Base-by-base conservation (phyloP, 2,113 vertebrate species). In the Gavia stellata region DNA sequence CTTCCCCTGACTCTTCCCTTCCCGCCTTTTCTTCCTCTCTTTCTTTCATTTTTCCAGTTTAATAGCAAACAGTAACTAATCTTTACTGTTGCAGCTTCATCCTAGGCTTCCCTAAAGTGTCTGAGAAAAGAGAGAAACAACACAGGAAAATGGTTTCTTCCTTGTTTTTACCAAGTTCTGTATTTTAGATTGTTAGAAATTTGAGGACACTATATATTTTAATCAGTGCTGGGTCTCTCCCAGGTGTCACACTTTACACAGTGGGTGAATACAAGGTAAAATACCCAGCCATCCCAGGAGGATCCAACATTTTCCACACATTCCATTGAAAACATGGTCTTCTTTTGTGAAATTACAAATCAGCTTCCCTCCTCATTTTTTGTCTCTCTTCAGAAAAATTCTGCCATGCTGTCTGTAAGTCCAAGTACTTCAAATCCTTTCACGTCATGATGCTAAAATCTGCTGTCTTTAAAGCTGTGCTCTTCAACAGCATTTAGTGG, bases 1-100 rank as follows among this genome's bases (percentile, higher is more conserved):
- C 6, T 58, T 50, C 3, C 6, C 1, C 21, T 2, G 1, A 5
- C 15, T 34, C 12, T 38, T 29, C 8, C 8, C 10, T 12, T 3
- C 3, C 4, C 7, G 18, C 34, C 20, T n/a, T 21, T 79, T 42
- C 53, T 59, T 71, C 8, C 5, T 26, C 7, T 73, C 18, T 62
- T 44, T 63, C 13, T 47, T 81, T 70, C 8, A 36, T 75, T 36
- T 36, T 52, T 71, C 75, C 17, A 44, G 72, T 71, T 67, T 31
- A 36, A 34, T 33, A 38, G 9, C 12, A 58, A 45, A 29, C 16
- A 53, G 31, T 49, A 84, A 55, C 7, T 49, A 73, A 0, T 2
- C 3, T 71, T 70, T 53, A 59, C 19, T 55, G 6, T 15, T 86
- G 15, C 29, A 65, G 7, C 6, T 81, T 61, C 63, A 16, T 58